Percentiles rank a stretch among this genome's conserved stretches.
These are phyloP conservation scores for Borostomias antarcticus DNA, from an alignment of 2,797 vertebrate genomes.

Conservation along the genomic window DNA sequence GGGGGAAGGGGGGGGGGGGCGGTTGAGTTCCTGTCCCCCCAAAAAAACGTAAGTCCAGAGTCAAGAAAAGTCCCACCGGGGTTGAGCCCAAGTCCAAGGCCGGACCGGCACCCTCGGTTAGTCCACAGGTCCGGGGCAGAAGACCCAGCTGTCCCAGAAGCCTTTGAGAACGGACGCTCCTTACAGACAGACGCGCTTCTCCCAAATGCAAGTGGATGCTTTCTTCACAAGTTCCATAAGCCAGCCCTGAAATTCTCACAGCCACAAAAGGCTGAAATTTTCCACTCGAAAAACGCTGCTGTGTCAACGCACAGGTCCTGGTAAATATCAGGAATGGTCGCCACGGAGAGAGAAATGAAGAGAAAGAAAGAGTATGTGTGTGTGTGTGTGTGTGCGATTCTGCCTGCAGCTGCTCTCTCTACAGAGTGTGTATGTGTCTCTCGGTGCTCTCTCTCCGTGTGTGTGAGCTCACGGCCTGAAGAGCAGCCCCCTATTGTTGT, in stretches of 20 bases:
- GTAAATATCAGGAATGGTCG: too few species aligned
- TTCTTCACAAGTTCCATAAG: conserved; percentile 33
- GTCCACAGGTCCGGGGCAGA: conserved; percentile 29
- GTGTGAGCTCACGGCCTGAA: conserved; percentile 72
- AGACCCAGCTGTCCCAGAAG: conserved; percentile 11
- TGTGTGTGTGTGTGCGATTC: conserved; percentile 49
- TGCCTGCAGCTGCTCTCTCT: conserved; percentile 60
- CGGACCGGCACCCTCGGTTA: conserved; percentile 25
- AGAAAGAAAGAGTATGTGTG: conserved; percentile 33
- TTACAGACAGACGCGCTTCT: conserved; percentile 40
- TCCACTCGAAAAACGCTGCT: too few species aligned
- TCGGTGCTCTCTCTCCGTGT: conserved; percentile 56
- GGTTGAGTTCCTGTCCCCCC: conserved; percentile 24
- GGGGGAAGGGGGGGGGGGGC: not conserved
- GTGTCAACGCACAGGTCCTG: too few species aligned
- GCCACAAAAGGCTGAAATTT: not conserved
- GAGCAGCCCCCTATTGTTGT: conserved; percentile 82
- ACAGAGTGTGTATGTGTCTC: conserved; percentile 61
- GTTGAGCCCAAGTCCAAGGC: conserved; percentile 16
- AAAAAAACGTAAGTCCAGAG: conserved; percentile 45
- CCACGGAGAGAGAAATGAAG: conserved; percentile 14
- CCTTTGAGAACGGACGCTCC: conserved; percentile 23
- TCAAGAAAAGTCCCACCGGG: conserved; percentile 33
- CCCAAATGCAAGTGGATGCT: conserved; percentile 35
- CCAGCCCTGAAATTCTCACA: conserved; percentile 19